Evolutionary conservation across 2,113 vertebrate species (phyloP).

Genomic region (Micromys minutus): DNA sequence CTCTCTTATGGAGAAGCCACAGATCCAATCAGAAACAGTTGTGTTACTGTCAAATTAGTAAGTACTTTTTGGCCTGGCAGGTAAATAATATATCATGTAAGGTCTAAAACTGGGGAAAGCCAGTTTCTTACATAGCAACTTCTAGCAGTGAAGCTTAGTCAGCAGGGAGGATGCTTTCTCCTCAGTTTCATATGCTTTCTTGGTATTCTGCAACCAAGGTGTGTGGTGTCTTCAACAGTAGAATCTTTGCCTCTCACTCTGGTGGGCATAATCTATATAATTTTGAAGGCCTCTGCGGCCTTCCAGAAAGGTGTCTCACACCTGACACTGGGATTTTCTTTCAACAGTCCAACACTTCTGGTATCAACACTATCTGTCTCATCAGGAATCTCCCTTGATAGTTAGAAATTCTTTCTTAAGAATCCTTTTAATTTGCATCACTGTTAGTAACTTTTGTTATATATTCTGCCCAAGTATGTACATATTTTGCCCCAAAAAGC

Average conservation of each 20-base stretch:
- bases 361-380: neutral
- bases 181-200: neutral
- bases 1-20: neutral
- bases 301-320: neutral
- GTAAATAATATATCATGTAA: neutral
- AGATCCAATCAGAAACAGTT: neutral
- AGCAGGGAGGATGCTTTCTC: neutral
- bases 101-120: neutral
- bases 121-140: neutral
- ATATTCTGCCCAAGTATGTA: neutral
- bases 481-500: neutral
- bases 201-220: neutral
- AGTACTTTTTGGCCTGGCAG: neutral
- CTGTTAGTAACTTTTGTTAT: conserved; percentile 14
- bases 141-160: neutral
- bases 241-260: neutral
- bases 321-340: neutral
- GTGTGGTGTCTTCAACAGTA: neutral
- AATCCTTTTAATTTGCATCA: neutral
- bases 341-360: neutral
- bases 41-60: neutral
- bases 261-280: neutral
- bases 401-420: neutral
- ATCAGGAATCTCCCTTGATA: neutral
- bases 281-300: neutral